These are phyloP conservation scores for Malurus elegans DNA, from an alignment of 2,113 vertebrate genomes.

Conservation along the genomic window DNA sequence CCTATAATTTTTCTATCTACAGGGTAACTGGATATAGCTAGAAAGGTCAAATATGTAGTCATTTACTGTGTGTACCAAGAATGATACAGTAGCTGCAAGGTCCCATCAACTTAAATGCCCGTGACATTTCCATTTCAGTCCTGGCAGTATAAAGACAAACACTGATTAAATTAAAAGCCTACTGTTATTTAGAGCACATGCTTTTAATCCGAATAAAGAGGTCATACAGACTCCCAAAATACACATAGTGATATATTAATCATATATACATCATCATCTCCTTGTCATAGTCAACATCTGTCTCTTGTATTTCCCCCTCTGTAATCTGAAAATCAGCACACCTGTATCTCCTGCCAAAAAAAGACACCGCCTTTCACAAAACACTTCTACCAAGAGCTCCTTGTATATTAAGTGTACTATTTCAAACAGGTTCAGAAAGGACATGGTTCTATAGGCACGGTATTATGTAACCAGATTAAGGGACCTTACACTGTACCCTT, in stretches of 20 bases:
- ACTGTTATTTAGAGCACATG: constrained; percentile 51
- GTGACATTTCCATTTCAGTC: constrained; percentile 30
- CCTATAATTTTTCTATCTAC: not conserved
- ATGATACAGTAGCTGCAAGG: constrained; percentile 18
- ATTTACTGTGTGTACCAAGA: constrained; percentile 13
- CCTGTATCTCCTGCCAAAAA: not conserved
- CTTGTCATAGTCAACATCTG: constrained; percentile 54
- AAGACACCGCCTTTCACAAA: not conserved
- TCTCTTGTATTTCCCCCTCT: not conserved
- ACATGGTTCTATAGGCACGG: not conserved
- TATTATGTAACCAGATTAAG: constrained; percentile 15
- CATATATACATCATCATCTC: constrained; percentile 42
- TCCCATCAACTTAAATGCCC: constrained; percentile 31
- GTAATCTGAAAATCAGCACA: not conserved
- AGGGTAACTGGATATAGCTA: not conserved
- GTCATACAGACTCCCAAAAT: constrained; percentile 16
- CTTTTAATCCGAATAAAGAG: constrained; percentile 54
- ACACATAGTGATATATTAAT: constrained; percentile 43
- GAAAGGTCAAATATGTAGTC: constrained; percentile 41
- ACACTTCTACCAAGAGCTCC: not conserved
- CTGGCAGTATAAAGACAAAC: constrained; percentile 33
- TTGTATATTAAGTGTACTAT: not conserved
- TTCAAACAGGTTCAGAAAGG: not conserved
- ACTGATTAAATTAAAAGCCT: constrained; percentile 64
- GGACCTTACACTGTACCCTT: not conserved